These are phyloP conservation scores for Synergus gifuensis DNA, from an alignment of 2,888 invertebrate genomes.

Conservation along the genomic window DNA sequence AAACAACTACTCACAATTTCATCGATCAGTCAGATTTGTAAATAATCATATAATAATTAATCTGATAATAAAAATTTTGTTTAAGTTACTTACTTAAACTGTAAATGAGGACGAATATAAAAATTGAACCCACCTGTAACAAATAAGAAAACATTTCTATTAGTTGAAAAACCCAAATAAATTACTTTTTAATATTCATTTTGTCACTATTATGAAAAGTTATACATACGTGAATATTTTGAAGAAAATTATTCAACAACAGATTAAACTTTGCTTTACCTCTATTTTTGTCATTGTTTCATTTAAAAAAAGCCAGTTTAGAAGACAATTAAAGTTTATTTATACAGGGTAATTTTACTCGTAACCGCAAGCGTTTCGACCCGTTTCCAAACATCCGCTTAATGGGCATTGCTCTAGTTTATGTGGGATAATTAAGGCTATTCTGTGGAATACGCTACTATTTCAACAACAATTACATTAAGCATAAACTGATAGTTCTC, in stretches of 20 bases:
- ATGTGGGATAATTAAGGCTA: not conserved
- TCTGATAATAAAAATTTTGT: not conserved
- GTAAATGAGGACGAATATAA: not conserved
- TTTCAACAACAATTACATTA: not conserved
- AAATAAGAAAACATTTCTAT: slow-evolving; percentile 1
- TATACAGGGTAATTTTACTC: slow-evolving; percentile 2
- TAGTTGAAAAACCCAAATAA: too few species aligned
- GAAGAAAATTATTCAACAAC: too few species aligned
- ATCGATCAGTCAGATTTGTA: not conserved
- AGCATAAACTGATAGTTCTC: not conserved
- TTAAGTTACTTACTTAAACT: not conserved
- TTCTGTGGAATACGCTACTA: not conserved
- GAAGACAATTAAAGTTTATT: slow-evolving; percentile 9
- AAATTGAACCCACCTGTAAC: slow-evolving; percentile 11
- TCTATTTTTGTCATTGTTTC: too few species aligned
- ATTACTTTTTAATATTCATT: too few species aligned
- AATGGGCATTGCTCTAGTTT: not conserved
- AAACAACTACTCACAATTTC: not conserved
- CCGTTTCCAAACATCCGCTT: slow-evolving; percentile 1
- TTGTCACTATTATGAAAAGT: too few species aligned
- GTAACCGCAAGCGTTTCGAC: not conserved
- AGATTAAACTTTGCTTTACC: too few species aligned
- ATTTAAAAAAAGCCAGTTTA: not conserved
- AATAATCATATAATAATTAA: not conserved
- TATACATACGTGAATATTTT: too few species aligned